Base-by-base conservation (phyloP, 1,140 invertebrate species). In the Chionoecetes opilio region DNA sequence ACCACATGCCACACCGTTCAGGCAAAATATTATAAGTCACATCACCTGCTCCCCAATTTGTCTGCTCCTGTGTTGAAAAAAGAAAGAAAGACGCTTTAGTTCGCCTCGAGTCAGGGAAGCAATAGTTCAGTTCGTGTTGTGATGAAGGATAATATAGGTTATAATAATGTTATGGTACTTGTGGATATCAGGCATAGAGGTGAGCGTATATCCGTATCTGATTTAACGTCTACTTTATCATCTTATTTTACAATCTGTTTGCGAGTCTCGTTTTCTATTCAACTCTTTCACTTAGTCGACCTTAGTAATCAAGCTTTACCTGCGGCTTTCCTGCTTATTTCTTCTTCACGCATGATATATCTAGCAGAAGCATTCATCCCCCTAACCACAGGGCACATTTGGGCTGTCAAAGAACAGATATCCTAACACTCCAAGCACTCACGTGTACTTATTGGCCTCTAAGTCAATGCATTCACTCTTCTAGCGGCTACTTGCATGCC, bases 1-100 rank as follows among this genome's bases (percentile, higher is more conserved):
- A 87, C 85, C 85, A 87, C 85, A n/a, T 75, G 63, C 63, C 63
- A 75, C 26, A 75, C 21, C n/a, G n/a, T 75, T 75, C 21, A 75
- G 63, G 63, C n/a, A 75, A 75, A 75, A 75, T 75, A 26, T 75
- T 26, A n/a, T 75, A 75, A 75, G 63, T 75, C 63, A 75, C 63
- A 75, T 75, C 63, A 75, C 21, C 63, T n/a, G 21, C 63, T 75
- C 26, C 21, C 21, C 63, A 75, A 75, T 26, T 75, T 75, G 63
- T 75, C 63, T 75, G 2, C 63, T 75, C 21, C n/a, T 75, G 63
- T 75, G 63, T 75, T 75, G n/a, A 6, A 26, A 5, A n/a, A 21
- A 75, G n/a, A 26, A 26, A 75, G 63, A 26, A 75, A 26, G 63
- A 75, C 63, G 63, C 63, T 5, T 26, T 5, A 26, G 2, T 9